Evolutionary conservation across 2,888 invertebrate genomes (phyloP).

Genomic region (Bedellia somnulentella): DNA sequence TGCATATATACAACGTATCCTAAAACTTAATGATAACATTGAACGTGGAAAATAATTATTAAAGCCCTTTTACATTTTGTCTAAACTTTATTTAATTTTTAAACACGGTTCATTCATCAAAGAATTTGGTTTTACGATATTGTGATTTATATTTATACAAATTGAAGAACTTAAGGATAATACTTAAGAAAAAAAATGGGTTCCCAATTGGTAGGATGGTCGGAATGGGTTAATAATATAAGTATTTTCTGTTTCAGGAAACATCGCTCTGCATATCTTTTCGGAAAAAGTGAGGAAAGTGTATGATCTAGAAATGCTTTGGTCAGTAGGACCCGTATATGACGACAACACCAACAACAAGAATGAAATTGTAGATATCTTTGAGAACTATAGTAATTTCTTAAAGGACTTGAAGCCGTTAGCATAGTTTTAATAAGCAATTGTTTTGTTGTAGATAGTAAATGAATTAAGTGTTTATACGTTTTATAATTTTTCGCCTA

Average conservation of each 20-base stretch:
- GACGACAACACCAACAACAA: conserved; percentile 70
- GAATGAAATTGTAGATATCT: conserved; percentile 64
- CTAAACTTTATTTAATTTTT: too few species aligned
- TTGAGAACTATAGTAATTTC: conserved; percentile 68
- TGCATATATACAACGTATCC: too few species aligned
- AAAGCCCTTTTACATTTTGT: too few species aligned
- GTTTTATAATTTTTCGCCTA: not conserved
- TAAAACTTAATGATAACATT: too few species aligned
- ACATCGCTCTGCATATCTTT: conserved; percentile 90
- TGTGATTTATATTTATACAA: too few species aligned
- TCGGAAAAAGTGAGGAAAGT: conserved; percentile 65
- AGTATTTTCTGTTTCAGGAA: conserved; percentile 77
- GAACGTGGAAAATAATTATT: too few species aligned
- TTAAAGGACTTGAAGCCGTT: conserved; percentile 67
- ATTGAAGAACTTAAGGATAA: too few species aligned
- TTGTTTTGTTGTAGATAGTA: not conserved
- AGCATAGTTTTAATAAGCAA: conserved; percentile 16
- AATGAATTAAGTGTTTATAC: not conserved
- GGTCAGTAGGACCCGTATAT: conserved; percentile 83
- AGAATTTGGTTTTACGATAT: too few species aligned
- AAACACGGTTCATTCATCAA: too few species aligned
- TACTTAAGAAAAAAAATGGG: not conserved
- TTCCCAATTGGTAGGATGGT: not conserved
- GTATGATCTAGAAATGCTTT: conserved; percentile 89
- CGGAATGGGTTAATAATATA: too few species aligned